Evolutionary conservation across 2,888 invertebrate genomes (phyloP).

Genomic region (Agrotis puta): DNA sequence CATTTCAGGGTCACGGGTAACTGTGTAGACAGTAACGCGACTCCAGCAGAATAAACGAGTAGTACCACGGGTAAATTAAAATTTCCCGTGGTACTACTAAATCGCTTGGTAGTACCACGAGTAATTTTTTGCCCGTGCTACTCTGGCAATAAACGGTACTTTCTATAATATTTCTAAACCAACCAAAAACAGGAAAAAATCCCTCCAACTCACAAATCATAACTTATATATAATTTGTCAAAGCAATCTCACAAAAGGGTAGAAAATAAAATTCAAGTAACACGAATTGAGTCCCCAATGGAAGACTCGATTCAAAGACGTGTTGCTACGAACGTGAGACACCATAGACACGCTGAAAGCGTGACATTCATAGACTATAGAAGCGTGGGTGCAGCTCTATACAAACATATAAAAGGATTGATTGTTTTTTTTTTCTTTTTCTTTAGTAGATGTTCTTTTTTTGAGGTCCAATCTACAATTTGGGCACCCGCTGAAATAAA

Average conservation of each 20-base stretch:
- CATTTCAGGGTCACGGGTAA: too few relatives aligned
- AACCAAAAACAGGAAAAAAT: conserved; percentile 21
- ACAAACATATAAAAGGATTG: conserved; percentile 26
- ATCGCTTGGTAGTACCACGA: too few relatives aligned
- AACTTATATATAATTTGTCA: conserved; percentile 57
- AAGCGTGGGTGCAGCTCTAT: conserved; percentile 11
- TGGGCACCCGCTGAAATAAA: too few relatives aligned
- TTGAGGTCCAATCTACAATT: too few relatives aligned
- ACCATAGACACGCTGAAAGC: conserved; percentile 51
- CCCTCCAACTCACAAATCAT: conserved; percentile 39
- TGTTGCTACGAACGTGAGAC: conserved; percentile 53
- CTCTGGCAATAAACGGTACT: too few relatives aligned
- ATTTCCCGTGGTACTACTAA: too few relatives aligned
- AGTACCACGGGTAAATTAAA: too few relatives aligned
- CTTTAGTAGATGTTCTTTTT: too few relatives aligned
- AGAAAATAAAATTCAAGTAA: conserved; percentile 56
- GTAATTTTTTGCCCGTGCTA: too few relatives aligned
- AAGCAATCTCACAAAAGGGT: conserved; percentile 52
- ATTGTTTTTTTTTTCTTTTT: too few relatives aligned
- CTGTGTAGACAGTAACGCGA: too few relatives aligned
- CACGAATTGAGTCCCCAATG: conserved; percentile 46
- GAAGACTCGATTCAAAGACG: conserved; percentile 52
- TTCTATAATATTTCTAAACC: conserved; percentile 13
- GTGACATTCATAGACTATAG: conserved; percentile 50
- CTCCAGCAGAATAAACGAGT: too few relatives aligned